phyloP scores from a whole-genome alignment of 1,140 invertebrate species.

The Drosophila tristis region DNA sequence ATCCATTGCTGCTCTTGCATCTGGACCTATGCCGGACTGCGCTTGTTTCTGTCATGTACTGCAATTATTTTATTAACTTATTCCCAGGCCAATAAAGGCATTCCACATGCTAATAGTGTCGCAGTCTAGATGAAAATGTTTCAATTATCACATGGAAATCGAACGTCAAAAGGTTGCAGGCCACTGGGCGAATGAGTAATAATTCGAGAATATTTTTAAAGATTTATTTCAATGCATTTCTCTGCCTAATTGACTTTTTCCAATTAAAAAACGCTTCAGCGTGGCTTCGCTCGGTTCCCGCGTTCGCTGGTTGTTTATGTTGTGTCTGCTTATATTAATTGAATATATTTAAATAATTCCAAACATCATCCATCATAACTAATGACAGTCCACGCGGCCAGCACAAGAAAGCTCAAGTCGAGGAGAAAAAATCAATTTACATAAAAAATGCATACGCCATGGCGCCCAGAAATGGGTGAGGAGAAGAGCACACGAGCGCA shows the following conservation, averaged over 20 bases:
- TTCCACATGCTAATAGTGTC: neutral
- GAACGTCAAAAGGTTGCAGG: neutral
- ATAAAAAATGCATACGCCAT: slow-evolving; percentile 79
- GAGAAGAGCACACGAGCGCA: neutral
- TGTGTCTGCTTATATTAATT: slow-evolving; percentile 70
- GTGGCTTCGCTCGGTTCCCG: too few relatives aligned
- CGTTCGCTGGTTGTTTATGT: slow-evolving; percentile 60
- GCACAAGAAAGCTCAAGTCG: neutral
- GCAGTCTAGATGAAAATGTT: slow-evolving; percentile 36
- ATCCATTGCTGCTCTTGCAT: neutral
- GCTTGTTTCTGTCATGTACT: slow-evolving; percentile 57
- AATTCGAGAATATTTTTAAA: neutral
- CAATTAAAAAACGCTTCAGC: slow-evolving; percentile 6
- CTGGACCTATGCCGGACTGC: slow-evolving; percentile 38
- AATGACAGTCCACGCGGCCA: slow-evolving; percentile 58
- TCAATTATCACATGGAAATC: slow-evolving; percentile 18
- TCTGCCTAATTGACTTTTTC: neutral
- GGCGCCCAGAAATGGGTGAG: slow-evolving; percentile 54
- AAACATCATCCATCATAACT: slow-evolving; percentile 73
- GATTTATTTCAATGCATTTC: too few relatives aligned
- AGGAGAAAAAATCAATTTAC: slow-evolving; percentile 71
- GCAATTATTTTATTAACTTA: slow-evolving; percentile 76
- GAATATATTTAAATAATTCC: slow-evolving; percentile 81
- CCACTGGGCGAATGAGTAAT: slow-evolving; percentile 51
- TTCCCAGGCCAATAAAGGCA: slow-evolving; percentile 27